Evolutionary conservation across 2,113 vertebrate genomes (phyloP), one percentile per base, ranked within the genome.

Genomic region (Trichechus manatus): DNA sequence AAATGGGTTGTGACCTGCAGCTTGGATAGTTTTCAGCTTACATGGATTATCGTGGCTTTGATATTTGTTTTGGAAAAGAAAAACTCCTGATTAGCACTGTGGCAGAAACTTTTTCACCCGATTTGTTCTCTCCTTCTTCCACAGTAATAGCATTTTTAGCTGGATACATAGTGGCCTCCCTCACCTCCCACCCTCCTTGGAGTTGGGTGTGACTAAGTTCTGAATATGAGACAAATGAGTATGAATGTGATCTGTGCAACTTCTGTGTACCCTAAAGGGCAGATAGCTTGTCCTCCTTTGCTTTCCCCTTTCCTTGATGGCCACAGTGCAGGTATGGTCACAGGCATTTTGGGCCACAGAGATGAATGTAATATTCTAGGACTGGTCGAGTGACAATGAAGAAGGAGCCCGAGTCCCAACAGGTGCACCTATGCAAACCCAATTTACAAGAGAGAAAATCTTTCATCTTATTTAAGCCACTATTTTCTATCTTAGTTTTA

Each of bases 11-110:
- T 75, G 88, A 81, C 83, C 93, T 92, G 36, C 17, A 85, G 77
- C 77, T 72, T 89, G 77, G 66, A 42, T 72, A 64, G 66, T 47
- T 96, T 90, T 77, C 1, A 0, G 61, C 63, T 92, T 93, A 56
- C 64, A 13, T 66, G 64, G 78, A 63, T 96, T 94, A 88, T 87
- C 74, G 33, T n/a, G 42, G 66, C 87, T 85, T 91, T 42, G 77
- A 33, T 42, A 27, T 81, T 91, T 85, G 78, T 91, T 86, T 90
- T 87, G 77, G 59, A 63, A 22, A 59, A 89, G 72, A 94, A 91
- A 50, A 84, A 59, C 17, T 91, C 59, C 90, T 59, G 64, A 81
- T 88, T 31, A 90, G 59, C 17, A 53, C 13, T 14, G 3, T 79
- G 81, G 70, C 63, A 33, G 44, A 42, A 36, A 36, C 23, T 13